Evolutionary conservation across 1,140 invertebrate genomes (phyloP), one percentile per base, ranked within the genome.

Genomic region (Papilio machaon): DNA sequence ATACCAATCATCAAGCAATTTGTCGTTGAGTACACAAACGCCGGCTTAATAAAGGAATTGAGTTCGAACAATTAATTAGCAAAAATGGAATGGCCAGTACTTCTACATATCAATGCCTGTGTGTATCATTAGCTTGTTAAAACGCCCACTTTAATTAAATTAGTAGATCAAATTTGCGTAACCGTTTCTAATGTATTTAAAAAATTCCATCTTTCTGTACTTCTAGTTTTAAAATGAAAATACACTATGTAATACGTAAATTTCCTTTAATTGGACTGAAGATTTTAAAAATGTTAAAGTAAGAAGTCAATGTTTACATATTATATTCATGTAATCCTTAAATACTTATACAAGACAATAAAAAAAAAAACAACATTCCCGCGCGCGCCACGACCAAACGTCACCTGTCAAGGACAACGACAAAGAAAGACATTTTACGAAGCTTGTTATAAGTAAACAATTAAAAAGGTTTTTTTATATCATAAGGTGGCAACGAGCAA

Each of bases 331-430:
- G 11, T 52, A 13, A 52, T 52, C 13, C 5, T 52, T 52, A 15
- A 15, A 52, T 52, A 5, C 49, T 15, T 47, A 47, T 2, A 47
- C 1, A 47, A 49, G 19, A 58, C 30, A 13, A 30, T 13, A 35
- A 38, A 35, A 67, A 35, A 5, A 8, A n/a, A 70, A 70, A 1
- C 30, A 15, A 70, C 64, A 38, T 70, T 70, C 64, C 23, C 64
- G 64, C 64, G 64, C 64, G 30, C 64, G 64, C 64, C 30, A 15
- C 30, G 15, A 35, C 30, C 13, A 70, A 70, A 70, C 64, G 64
- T 70, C 64, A 70, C 7, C 30, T 70, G 64, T 70, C 64, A 70
- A 70, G 64, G 64, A 70, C 64, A 64, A 64, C 23, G 13, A 35
- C 30, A 15, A 7, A 5, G 38, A 43, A 43, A n/a, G 54, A 38